Conservation (phyloP, 2,113 vertebrate genomes). For the Indicator maculatus region DNA sequence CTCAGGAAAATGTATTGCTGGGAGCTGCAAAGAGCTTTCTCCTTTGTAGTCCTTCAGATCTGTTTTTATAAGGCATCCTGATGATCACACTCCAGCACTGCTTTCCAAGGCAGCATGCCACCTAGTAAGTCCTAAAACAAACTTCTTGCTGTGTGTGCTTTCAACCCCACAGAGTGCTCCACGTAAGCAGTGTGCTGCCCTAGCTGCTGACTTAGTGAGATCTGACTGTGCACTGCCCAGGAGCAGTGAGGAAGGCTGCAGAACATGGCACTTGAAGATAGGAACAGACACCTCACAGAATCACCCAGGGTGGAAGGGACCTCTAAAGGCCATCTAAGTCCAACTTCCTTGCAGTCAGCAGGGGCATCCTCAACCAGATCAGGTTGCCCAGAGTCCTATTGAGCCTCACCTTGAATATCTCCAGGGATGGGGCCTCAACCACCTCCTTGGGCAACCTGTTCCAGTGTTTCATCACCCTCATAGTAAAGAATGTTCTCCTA, state of each 20-base stretch:
- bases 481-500: no score
- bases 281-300: background rate
- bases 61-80: constrained; percentile 40
- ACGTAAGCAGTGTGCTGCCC: background rate
- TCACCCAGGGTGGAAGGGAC: no score
- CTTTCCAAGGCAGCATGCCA: constrained; percentile 28
- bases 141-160: background rate
- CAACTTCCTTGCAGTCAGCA: no score
- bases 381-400: no score
- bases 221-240: background rate
- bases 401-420: no score
- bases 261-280: background rate
- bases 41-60: constrained; percentile 51
- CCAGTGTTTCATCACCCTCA: no score
- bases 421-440: no score
- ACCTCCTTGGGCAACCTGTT: no score
- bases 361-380: no score
- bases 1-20: constrained; percentile 40
- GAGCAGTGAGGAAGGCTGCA: background rate
- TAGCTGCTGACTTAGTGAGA: background rate
- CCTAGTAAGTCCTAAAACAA: constrained; percentile 9
- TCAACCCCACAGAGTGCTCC: background rate
- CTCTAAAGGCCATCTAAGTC: no score
- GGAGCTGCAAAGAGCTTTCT: constrained; percentile 1
- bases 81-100: constrained; percentile 10